Base-by-base conservation (phyloP, 2,113 vertebrate genomes). In the Limanda limanda region DNA sequence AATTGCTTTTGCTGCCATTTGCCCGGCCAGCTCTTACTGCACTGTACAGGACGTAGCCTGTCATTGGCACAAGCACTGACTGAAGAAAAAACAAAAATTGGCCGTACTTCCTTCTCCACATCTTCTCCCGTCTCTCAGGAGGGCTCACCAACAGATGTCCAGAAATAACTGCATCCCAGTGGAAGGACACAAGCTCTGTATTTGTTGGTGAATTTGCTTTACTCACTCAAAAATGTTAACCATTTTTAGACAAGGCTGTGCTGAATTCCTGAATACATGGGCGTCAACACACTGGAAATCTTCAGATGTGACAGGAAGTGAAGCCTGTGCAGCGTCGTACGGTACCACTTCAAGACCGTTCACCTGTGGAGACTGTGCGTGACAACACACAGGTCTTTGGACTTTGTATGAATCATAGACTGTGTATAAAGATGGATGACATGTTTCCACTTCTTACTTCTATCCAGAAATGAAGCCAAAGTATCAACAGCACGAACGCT, bases 131-230 rank as follows among this genome's bases (percentile, higher is more conserved):
- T 79, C 79, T 84, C 82, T 65, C 60, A 74, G 88, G 85, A 81
- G 10, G 27, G 1, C 48, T 81, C 76, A 47, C 58, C 14, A 80
- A 71, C 89, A 92, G 87, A 92, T 90, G 91, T 87, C 90, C 88
- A 87, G 90, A 89, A 88, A 92, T 89, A 89, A 75, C 87, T 80
- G 74, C 66, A 55, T 86, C 79, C 83, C 82, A 58, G 47, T 47
- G 76, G 73, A 85, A 60, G 65, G 27, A 69, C 56, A 31, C 69
- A 37, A 58, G 58, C 71, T 81, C 24, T 65, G 10, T 83, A 79
- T 86, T 66, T 81, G 69, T 79, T 78, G 71, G 71, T 35, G 63
- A 74, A 68, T 88, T 84, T 85, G 87, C 76, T 78, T 47, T 56
- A 78, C 67, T n/a, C 54, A 57, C 0, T 48, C 13, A 18, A 15